These are phyloP conservation scores for Eupithecia dodoneata DNA, from an alignment of 2,888 invertebrate species.

Conservation along the genomic window DNA sequence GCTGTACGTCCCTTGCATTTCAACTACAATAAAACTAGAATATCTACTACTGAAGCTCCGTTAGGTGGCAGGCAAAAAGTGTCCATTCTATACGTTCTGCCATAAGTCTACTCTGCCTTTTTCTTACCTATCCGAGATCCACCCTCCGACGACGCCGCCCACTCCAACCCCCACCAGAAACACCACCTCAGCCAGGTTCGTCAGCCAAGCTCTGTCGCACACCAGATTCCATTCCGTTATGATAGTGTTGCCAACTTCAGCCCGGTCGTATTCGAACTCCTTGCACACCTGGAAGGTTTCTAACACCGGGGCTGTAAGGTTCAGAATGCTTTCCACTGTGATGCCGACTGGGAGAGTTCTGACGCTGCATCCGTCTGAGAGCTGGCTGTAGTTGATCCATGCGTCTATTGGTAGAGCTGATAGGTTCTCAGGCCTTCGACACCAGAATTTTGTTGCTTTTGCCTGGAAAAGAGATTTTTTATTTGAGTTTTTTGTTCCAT, in stretches of 20 bases:
- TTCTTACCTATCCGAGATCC: constrained; percentile 88
- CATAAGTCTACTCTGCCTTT: neutral
- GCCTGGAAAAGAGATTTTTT: constrained; percentile 70
- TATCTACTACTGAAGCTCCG: too few relatives aligned
- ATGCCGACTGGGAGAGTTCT: constrained; percentile 71
- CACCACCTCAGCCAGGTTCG: constrained; percentile 90
- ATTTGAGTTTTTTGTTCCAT: neutral
- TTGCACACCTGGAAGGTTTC: constrained; percentile 79
- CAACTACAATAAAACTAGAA: too few relatives aligned
- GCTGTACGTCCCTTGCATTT: too few relatives aligned
- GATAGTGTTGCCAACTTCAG: constrained; percentile 86
- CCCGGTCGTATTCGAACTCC: constrained; percentile 85
- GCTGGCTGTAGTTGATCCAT: constrained; percentile 89
- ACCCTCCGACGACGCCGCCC: constrained; percentile 91
- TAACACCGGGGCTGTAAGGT: constrained; percentile 68
- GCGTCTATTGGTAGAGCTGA: constrained; percentile 77
- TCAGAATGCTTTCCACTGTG: constrained; percentile 69
- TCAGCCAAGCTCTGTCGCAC: constrained; percentile 88
- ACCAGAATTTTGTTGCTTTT: constrained; percentile 88
- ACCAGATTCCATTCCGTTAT: constrained; percentile 91
- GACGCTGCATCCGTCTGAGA: constrained; percentile 84
- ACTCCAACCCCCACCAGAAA: constrained; percentile 90
- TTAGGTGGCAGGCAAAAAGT: too few relatives aligned
- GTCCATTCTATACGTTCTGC: too few relatives aligned
- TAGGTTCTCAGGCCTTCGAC: constrained; percentile 85